Base-by-base conservation (phyloP, 2,113 vertebrate species). In the Myotis davidii region DNA sequence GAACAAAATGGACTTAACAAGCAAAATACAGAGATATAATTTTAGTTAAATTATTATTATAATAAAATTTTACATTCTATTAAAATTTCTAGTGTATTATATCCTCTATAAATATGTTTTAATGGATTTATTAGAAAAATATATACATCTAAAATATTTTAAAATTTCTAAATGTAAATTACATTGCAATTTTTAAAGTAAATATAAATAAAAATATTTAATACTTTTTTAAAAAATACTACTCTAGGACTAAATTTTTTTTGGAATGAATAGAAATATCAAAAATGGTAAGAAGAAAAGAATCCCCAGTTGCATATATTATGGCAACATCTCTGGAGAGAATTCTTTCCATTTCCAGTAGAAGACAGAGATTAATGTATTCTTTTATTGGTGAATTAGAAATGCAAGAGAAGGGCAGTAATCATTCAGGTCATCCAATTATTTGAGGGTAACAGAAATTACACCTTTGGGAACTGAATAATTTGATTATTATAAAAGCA, bases 1-100 rank as follows among this genome's bases (percentile, higher is more conserved):
- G 64, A n/a, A 65, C 64, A n/a, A n/a, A 56, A 65, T 14, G 6
- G 29, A 64, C 12, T 64, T 64, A 65, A 65, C 13, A 65, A 64
- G 27, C 27, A 64, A 64, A 64, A 29, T 29, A 32, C 27, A 64
- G 13, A 32, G 29, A 73, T 83, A 87, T 87, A n/a, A 94, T 37
- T 96, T 96, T 61, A 94, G 16, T 88, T 91, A 96, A 97, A 83
- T 78, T 76, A 90, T 96, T 97, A 45, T 0, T 42, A 87, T 92
- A 92, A 85, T 18, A 59, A 96, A 97, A 29, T 96, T 94, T 88
- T 32, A 92, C 85, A 97, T 96, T 97, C 91, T 96, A 98, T 97
- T 95, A 96, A 94, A 92, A 65, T 94, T 96, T 97, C 81, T 94
- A 59, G 67, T 97, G 78, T 98, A 97, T 65, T 98, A 97, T 97